A percentile compares a stretch with the other conserved stretches of the same genome.
Evolutionary conservation across 2,113 vertebrate species (phyloP).

Genomic region (Maccullochella peelii): DNA sequence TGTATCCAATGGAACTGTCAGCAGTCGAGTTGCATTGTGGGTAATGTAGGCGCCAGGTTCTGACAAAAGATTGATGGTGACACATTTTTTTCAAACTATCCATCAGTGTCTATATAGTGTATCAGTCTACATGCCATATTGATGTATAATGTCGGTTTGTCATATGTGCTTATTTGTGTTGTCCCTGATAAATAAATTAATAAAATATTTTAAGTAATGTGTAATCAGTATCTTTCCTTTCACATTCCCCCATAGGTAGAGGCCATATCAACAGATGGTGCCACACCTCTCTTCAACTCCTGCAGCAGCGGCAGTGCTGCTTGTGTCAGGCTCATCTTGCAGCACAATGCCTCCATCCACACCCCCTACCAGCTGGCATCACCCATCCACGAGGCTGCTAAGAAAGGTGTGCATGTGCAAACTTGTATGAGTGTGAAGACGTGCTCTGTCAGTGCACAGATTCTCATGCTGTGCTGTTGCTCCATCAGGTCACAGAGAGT

Average conservation of each 20-base stretch:
- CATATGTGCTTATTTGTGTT: neutral
- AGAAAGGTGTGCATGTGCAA: constrained; percentile 79
- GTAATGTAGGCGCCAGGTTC: too few relatives aligned
- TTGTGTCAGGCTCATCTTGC: constrained; percentile 88
- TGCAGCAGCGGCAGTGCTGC: constrained; percentile 89
- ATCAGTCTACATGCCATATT: neutral
- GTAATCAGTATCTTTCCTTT: neutral
- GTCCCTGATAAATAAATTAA: neutral
- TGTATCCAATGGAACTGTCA: too few relatives aligned
- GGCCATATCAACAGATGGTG: constrained; percentile 85
- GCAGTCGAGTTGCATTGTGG: too few relatives aligned
- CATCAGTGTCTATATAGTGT: neutral
- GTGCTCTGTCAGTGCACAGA: neutral
- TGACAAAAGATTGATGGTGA: too few relatives aligned
- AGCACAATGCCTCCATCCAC: constrained; percentile 82
- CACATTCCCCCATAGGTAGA: constrained; percentile 83
- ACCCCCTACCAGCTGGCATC: constrained; percentile 81
- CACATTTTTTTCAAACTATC: too few relatives aligned
- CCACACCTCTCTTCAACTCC: constrained; percentile 91
- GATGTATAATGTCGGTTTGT: neutral
- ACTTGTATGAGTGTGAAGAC: neutral
- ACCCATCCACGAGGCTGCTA: constrained; percentile 89
- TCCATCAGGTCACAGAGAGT: constrained; percentile 88
- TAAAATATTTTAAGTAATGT: neutral
- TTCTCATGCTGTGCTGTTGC: neutral